Evolutionary conservation across 2,113 vertebrate genomes (phyloP), one percentile per base, ranked within the genome.

Genomic region (Oreochromis spilurus): DNA sequence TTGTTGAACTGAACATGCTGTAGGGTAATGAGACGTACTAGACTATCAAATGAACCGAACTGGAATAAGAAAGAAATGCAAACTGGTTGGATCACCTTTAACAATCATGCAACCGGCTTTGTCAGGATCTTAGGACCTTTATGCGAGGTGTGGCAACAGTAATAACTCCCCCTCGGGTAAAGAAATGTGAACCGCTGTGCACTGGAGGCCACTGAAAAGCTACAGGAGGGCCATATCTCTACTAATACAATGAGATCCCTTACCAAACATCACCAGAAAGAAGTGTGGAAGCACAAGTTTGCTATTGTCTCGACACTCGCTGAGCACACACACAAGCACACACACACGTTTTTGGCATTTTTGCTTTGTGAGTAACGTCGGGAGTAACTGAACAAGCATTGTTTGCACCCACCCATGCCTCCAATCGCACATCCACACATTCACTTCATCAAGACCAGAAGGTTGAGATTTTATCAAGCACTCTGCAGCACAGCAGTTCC

Each of bases 361-460:
- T 90, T 94, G 40, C n/a, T 87, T 85, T 84, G 21, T 83, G 84
- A 65, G 36, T 81, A 81, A 90, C 84, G 58, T 65, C 55, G 60
- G 57, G 17, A 88, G 84, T 9, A 54, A 91, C 90, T 91, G 86
- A 91, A 81, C 31, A 13, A 8, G 38, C 81, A 85, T 89, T 92
- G 79, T 92, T 83, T 72, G 26, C 12, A 14, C 54, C 67, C 26
- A 19, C 48, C 72, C 57, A 24, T 7, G 34, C n/a, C 40, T 40
- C 81, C 29, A 65, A 9, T 81, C 4, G 54, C 77, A 84, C 60
- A 45, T 62, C 87, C 86, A 79, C 79, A 65, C 40, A 53, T 40
- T 77, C 17, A 40, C 19, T 60, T 79, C 67, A 84, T 13, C 31
- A 70, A 72, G 34, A 24, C 21, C 10, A 34, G 13, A 83, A 43